Evolutionary conservation across 1,140 invertebrate species (phyloP).

Genomic region (Steinernema feltiae): DNA sequence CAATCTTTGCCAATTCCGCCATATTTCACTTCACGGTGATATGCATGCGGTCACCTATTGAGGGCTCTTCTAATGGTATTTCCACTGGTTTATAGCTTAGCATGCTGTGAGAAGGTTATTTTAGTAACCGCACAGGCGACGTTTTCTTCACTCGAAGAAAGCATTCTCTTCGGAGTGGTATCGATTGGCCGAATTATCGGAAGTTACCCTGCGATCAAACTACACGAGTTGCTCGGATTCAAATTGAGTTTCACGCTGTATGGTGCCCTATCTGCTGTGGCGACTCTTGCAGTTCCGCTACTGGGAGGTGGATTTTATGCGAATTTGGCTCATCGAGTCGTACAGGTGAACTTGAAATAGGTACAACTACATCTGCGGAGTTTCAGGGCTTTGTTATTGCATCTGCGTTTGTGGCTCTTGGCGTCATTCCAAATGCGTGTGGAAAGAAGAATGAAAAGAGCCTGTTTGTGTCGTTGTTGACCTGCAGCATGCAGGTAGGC

Average conservation of each 20-base stretch:
- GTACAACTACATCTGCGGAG: not conserved
- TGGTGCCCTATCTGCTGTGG: not conserved
- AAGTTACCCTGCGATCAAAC: not conserved
- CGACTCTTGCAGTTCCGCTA: not conserved
- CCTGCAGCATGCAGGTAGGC: not conserved
- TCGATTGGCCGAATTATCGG: not conserved
- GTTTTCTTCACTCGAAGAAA: not conserved
- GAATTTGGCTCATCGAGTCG: not conserved
- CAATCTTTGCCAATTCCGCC: not conserved
- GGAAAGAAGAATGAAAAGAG: not conserved
- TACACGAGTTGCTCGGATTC: not conserved
- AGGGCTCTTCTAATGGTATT: not conserved
- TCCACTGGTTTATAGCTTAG: not conserved
- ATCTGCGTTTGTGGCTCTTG: not conserved
- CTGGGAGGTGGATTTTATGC: not conserved
- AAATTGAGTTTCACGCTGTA: not conserved
- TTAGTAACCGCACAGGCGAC: not conserved
- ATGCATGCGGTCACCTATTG: not conserved
- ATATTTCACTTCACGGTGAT: not conserved
- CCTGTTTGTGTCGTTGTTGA: not conserved
- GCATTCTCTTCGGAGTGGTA: not conserved
- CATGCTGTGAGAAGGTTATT: not conserved
- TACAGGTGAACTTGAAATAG: not conserved
- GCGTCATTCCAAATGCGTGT: not conserved
- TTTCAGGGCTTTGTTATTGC: not conserved